Evolutionary conservation across 2,113 vertebrate species (phyloP), one percentile per base, ranked within the genome.

Genomic region (Canis aureus): DNA sequence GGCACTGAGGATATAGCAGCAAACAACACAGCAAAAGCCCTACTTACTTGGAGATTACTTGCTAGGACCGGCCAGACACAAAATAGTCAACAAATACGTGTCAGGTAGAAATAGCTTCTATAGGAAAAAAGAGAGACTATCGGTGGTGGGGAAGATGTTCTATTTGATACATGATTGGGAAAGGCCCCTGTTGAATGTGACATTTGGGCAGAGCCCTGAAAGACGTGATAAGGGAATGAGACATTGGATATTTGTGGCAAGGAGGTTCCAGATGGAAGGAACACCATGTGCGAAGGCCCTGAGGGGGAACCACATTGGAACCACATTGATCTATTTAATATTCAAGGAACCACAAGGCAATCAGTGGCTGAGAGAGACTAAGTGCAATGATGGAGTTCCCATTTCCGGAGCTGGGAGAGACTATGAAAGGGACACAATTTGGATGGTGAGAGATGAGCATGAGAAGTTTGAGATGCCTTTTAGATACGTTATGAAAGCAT

Each of bases 1-100:
- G 79, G 12, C 51, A n/a, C 74, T 59, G 76, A 93, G 66, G 38
- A 73, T 11, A 74, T 0, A 85, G 35, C 38, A 74, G 20, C 59
- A 78, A 79, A 85, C n/a, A 57, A 29, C 17, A 25, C 4, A 85
- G 35, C 71, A 7, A 27, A 73, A 96, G 57, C 27, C 23, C 15
- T 49, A 7, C 19, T 60, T 84, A 13, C 69, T 29, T 78, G 22
- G 12, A 67, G 32, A 60, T 96, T 55, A 19, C n/a, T 88, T 90
- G 78, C 60, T 60, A 95, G 32, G 11, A 8, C 9, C 51, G 53
- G 43, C 29, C 55, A n/a, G 27, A 71, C n/a, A n/a, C 23, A 66
- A 96, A 97, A 87, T 51, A 43, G 87, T 49, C 91, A 69, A 88
- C 9, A 80, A 88, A 81, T 59, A 60, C 27, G 11, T 25, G 25